Percentiles rank a stretch among this genome's conserved stretches.
Conservation (phyloP, 1,140 invertebrate species). For the Sarcophaga peregrina region DNA sequence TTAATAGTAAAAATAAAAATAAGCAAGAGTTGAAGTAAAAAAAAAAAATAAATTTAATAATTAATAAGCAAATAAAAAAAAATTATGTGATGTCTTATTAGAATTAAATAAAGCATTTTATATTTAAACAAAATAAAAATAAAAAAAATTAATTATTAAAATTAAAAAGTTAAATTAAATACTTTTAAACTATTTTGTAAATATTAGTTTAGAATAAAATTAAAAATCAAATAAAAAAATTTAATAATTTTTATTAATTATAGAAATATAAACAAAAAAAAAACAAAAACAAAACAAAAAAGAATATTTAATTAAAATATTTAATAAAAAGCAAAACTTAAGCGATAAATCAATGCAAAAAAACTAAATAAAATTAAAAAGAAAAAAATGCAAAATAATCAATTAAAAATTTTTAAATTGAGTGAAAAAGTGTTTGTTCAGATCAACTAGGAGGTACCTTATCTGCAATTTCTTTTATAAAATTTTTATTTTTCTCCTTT, state of each 20-base stretch:
- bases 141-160: constrained; percentile 6
- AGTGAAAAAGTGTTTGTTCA: neutral
- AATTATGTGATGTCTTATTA: constrained; percentile 38
- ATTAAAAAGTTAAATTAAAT: neutral
- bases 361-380: neutral
- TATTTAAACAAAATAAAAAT: neutral
- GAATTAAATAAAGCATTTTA: neutral
- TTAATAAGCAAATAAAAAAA: neutral
- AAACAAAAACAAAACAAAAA: neutral
- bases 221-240: neutral
- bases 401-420: neutral
- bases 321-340: neutral
- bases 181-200: constrained; percentile 3
- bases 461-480: too few relatives aligned
- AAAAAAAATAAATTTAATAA: constrained; percentile 20
- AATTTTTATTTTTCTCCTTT: too few relatives aligned
- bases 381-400: neutral
- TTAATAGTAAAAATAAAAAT: neutral
- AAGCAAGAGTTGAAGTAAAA: constrained; percentile 5
- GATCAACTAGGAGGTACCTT: too few relatives aligned
- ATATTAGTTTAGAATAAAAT: constrained; percentile 30
- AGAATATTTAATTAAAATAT: neutral
- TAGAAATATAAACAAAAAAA: too few relatives aligned
- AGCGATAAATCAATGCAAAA: neutral
- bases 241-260: neutral